These are phyloP conservation scores for Brachionus asplanchnoidis DNA, from an alignment of 1,140 invertebrate genomes.

Conservation along the genomic window DNA sequence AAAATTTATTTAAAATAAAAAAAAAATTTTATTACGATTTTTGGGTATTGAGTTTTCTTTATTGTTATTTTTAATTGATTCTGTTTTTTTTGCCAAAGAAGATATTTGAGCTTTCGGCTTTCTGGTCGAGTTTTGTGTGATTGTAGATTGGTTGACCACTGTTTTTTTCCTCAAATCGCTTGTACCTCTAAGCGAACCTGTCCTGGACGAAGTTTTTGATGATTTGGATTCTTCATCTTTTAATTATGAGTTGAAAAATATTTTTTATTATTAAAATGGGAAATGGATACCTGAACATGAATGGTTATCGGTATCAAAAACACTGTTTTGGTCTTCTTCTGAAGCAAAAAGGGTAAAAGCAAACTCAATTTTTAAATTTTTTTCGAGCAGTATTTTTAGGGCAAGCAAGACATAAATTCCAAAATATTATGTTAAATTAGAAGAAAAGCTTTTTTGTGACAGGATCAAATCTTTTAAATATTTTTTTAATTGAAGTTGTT, in stretches of 20 bases:
- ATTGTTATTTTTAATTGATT: neutral
- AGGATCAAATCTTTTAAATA: neutral
- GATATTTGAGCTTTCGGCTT: neutral
- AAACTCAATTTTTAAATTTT: neutral
- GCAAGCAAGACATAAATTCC: neutral
- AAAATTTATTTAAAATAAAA: neutral
- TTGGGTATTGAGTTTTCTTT: slow-evolving; percentile 33
- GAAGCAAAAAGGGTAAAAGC: neutral
- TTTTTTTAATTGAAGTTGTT: neutral
- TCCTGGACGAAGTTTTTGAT: slow-evolving; percentile 15
- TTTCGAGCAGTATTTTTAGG: neutral
- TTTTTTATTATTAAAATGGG: neutral
- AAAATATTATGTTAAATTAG: neutral
- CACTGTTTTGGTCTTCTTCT: slow-evolving; percentile 19
- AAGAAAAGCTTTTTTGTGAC: neutral
- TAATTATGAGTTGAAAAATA: neutral
- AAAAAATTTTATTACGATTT: neutral
- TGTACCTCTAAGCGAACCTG: neutral
- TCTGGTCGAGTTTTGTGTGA: neutral
- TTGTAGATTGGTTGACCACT: neutral
- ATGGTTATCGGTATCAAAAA: slow-evolving; percentile 15
- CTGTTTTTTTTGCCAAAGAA: neutral
- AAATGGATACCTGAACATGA: slow-evolving; percentile 32
- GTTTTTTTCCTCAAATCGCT: neutral
- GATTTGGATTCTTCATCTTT: slow-evolving; percentile 11